Evolutionary conservation across 2,888 invertebrate genomes (phyloP), one percentile per base, ranked within the genome.

Genomic region (Dryobotodes eremita): DNA sequence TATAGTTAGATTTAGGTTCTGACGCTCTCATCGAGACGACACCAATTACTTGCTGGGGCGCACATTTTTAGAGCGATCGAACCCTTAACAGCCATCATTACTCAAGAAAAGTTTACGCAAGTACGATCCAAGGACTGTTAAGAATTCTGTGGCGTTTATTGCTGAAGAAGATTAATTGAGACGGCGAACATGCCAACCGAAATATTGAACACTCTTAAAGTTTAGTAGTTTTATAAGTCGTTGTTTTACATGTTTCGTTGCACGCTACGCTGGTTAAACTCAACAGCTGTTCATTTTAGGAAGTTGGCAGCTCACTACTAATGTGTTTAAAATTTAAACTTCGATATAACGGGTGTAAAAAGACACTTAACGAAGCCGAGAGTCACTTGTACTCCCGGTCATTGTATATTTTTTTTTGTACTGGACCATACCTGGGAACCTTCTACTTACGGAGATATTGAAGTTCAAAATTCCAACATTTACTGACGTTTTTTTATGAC

Each of bases 151-250:
- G 90, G 88, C 90, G 88, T 91, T 92, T 89, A 91, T 91, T 89
- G 90, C 89, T 89, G 89, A 90, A 86, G 89, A 91, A 91, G 91
- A 91, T 92, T 90, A 92, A 92, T 93, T 89, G 89, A 88, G 86
- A 86, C 83, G 73, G 48, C 31, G 70, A 77, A 85, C 71, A 69
- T 73, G 72, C 64, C 42, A 79, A 84, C 85, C 75, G 80, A 86
- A 90, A 91, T 88, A 82, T 87, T 83, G 66, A 86, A 86, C 79
- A 79, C 79, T 64, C 79, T 78, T 79, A 80, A 78, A 71, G 57
- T 76, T 74, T n/a, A 64, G 69, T 77, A 71, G 71, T 77, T 79
- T 71, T 61, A 64, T 64, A 74, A 75, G 64, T 83, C 73, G 53
- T 72, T 62, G 72, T 59, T 83, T 62, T 64, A 75, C 48, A 46